phyloP scores from a whole-genome alignment of 1,140 invertebrate species.

The Macrotrachela quadricornifera region DNA sequence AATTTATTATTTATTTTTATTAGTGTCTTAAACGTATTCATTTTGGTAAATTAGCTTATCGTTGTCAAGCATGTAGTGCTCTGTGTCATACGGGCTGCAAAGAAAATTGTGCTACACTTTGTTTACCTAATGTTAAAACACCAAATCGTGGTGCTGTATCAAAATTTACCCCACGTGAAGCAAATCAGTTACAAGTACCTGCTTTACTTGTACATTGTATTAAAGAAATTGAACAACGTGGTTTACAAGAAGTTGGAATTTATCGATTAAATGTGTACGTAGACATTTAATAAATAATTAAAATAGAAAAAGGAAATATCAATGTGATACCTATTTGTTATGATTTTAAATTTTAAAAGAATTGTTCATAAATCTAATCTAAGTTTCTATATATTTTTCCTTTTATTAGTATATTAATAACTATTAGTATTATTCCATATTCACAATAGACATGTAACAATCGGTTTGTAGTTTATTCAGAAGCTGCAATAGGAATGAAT shows the following conservation, averaged over 20 bases:
- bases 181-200: background rate
- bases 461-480: too few species aligned
- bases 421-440: too few species aligned
- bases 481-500: too few species aligned
- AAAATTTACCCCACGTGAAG: background rate
- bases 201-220: background rate
- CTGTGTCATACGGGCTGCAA: conserved; percentile 1
- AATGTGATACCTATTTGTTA: conserved; percentile 1
- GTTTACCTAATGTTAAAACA: background rate
- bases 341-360: too few species aligned
- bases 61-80: conserved; percentile 3
- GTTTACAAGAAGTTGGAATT: conserved; percentile 7
- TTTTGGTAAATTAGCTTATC: conserved; percentile 6
- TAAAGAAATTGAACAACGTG: conserved; percentile 8
- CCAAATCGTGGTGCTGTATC: background rate
- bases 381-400: too few species aligned
- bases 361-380: too few species aligned
- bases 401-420: too few species aligned
- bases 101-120: background rate
- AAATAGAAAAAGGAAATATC: background rate
- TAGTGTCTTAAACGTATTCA: conserved; percentile 1
- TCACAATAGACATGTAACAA: too few species aligned
- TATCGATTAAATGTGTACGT: conserved; percentile 7
- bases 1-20: too few species aligned
- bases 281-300: background rate